Evolutionary conservation across 2,888 invertebrate genomes (phyloP).

Genomic region (Xestia c-nigrum): DNA sequence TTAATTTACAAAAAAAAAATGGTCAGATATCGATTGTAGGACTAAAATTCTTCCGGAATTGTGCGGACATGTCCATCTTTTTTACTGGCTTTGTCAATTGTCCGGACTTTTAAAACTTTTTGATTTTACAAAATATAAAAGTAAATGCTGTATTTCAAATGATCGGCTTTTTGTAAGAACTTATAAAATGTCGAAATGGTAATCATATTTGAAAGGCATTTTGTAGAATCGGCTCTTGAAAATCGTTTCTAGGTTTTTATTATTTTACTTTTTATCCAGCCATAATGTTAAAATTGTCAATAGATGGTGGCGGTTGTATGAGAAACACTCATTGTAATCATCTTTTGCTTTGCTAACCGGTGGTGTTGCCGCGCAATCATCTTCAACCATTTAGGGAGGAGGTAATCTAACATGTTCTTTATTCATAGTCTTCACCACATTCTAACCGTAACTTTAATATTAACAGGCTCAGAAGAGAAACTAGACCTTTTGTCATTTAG

Average conservation of each 20-base stretch:
- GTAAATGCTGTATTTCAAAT: background rate
- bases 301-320: constrained; percentile 91
- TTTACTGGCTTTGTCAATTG: background rate
- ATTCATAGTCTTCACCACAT: constrained; percentile 44
- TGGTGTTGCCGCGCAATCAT: constrained; percentile 84
- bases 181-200: background rate
- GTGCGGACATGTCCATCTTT: background rate
- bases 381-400: constrained; percentile 86
- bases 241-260: constrained; percentile 31
- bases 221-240: constrained; percentile 32
- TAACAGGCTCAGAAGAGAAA: background rate
- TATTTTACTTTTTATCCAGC: constrained; percentile 47
- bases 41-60: background rate
- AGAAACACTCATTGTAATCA: constrained; percentile 90
- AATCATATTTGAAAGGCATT: background rate
- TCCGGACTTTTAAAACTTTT: background rate
- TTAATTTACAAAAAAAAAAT: background rate
- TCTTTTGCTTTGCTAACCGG: constrained; percentile 90
- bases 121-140: background rate
- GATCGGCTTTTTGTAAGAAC: background rate
- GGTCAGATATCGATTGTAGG: background rate
- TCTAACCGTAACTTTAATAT: background rate
- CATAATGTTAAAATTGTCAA: constrained; percentile 74
- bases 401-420: constrained; percentile 75
- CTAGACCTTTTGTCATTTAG: background rate